Conservation (phyloP, 1,140 invertebrate species). For the Physella acuta region DNA sequence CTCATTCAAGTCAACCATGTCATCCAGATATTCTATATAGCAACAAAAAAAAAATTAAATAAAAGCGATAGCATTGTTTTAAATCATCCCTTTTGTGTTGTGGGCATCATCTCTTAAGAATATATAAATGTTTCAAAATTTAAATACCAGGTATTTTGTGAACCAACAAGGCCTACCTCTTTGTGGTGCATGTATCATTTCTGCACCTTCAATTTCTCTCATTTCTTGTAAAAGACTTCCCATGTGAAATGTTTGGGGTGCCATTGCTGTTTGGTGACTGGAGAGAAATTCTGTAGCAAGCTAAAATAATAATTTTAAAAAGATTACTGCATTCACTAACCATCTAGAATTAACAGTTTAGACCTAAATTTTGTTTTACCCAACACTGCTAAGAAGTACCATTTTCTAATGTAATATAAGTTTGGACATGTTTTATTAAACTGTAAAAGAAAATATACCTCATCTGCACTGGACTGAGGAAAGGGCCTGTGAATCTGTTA, state of each 20-base stretch:
- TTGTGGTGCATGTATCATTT: slow-evolving; percentile 50
- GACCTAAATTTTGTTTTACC: too few species aligned
- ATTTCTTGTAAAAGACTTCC: slow-evolving; percentile 74
- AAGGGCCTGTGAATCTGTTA: slow-evolving; percentile 18
- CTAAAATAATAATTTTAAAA: too few species aligned
- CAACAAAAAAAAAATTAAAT: background rate
- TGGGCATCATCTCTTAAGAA: too few species aligned
- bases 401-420: too few species aligned
- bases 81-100: too few species aligned
- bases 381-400: too few species aligned
- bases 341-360: too few species aligned
- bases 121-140: too few species aligned
- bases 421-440: too few species aligned
- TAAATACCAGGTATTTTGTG: too few species aligned
- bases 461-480: slow-evolving; percentile 13
- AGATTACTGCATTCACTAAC: too few species aligned
- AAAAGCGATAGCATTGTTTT: too few species aligned
- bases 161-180: slow-evolving; percentile 53
- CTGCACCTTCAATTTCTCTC: slow-evolving; percentile 67
- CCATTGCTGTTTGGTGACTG: slow-evolving; percentile 63
- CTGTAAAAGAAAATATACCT: slow-evolving; percentile 4
- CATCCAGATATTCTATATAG: background rate
- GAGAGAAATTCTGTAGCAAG: slow-evolving; percentile 74
- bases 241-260: slow-evolving; percentile 81
- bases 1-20: background rate